Evolutionary conservation across 2,888 invertebrate genomes (phyloP).

Genomic region (Cephus pulcher): DNA sequence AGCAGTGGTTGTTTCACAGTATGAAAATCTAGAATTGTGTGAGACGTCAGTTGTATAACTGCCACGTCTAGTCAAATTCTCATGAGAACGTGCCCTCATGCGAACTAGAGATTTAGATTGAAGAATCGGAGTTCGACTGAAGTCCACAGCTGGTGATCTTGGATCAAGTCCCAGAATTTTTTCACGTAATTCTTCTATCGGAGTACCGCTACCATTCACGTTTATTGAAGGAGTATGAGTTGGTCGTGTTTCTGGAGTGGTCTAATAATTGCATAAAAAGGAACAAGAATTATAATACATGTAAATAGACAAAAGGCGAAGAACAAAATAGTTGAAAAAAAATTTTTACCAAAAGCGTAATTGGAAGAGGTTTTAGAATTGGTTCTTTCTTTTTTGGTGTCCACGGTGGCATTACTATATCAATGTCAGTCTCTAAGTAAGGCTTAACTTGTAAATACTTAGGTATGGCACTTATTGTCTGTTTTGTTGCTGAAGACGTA

Average conservation of each 20-base stretch:
- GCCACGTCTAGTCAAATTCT: slow-evolving; percentile 25
- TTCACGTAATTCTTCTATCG: slow-evolving; percentile 14
- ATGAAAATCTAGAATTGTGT: slow-evolving; percentile 30
- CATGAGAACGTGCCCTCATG: slow-evolving; percentile 29
- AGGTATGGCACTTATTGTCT: slow-evolving; percentile 47
- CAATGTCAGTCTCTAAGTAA: slow-evolving; percentile 58
- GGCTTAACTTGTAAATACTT: slow-evolving; percentile 47
- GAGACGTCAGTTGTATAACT: slow-evolving; percentile 28
- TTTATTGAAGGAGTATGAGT: background rate
- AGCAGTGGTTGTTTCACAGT: slow-evolving; percentile 45
- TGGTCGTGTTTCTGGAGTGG: background rate
- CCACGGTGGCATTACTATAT: slow-evolving; percentile 36
- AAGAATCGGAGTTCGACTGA: slow-evolving; percentile 57
- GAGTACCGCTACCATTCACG: background rate
- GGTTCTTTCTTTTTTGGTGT: slow-evolving; percentile 33
- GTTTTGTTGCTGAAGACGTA: slow-evolving; percentile 33
- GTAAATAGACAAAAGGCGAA: background rate
- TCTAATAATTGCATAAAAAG: background rate
- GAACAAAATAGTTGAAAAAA: slow-evolving; percentile 2
- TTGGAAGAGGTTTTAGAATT: slow-evolving; percentile 22
- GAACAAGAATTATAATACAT: background rate
- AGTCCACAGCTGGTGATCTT: slow-evolving; percentile 57
- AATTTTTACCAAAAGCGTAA: slow-evolving; percentile 41
- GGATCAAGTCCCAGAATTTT: slow-evolving; percentile 46
- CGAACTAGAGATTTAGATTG: slow-evolving; percentile 38